Evolutionary conservation across 1,140 invertebrate species (phyloP).

Genomic region (Heterodera schachtii): DNA sequence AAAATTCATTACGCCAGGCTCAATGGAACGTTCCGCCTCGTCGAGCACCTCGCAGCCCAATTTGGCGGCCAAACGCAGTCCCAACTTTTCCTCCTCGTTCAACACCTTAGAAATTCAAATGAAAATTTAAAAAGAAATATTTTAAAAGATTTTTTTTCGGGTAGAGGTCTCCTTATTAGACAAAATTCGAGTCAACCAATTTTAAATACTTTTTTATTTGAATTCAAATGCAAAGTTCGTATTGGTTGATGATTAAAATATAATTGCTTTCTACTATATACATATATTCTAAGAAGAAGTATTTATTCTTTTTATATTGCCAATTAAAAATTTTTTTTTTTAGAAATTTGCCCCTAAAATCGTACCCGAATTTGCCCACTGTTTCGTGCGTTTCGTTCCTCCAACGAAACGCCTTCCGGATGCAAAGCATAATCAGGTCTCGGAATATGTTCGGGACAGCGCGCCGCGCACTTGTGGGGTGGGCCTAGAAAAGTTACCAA

Average conservation of each 20-base stretch:
- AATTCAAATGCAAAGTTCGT: no score
- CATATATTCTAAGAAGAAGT: no score
- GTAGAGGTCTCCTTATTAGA: no score
- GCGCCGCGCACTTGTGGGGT: constrained; percentile 73
- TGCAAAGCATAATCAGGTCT: constrained; percentile 95
- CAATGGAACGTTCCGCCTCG: constrained; percentile 70
- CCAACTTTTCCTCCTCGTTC: constrained; percentile 73
- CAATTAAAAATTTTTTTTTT: no score
- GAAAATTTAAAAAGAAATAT: no score
- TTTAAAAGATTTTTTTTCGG: no score
- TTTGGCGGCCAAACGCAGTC: constrained; percentile 85
- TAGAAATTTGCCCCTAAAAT: no score
- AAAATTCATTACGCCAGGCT: constrained; percentile 68
- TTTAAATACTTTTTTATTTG: no score
- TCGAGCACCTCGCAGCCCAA: constrained; percentile 67
- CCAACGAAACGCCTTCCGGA: constrained; percentile 70
- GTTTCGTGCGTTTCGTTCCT: constrained; percentile 71
- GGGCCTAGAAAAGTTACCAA: constrained; percentile 42
- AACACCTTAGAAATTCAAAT: constrained; percentile 27
- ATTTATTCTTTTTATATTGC: no score
- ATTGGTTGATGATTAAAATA: no score
- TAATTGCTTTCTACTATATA: no score
- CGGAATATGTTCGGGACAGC: constrained; percentile 79
- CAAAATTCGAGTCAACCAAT: no score
- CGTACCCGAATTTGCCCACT: constrained; percentile 73